Evolutionary conservation across 1,140 invertebrate genomes (phyloP).

Genomic region (Eurosta solidaginis): DNA sequence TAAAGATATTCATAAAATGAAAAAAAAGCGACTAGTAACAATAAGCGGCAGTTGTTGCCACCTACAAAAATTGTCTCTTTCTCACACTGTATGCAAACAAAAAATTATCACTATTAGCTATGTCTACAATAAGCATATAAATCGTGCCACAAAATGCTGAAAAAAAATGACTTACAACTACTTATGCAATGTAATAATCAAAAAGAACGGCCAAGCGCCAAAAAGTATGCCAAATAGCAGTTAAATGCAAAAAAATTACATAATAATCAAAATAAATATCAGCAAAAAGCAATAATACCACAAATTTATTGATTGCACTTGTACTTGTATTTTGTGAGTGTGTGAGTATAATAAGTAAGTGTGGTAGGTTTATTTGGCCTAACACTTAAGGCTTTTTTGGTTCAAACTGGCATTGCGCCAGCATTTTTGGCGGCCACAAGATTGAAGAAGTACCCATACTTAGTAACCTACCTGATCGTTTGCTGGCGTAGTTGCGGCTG

Average conservation of each 20-base stretch:
- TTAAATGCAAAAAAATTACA: neutral
- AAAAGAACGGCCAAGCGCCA: neutral
- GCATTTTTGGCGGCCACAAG: neutral
- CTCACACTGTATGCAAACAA: no score
- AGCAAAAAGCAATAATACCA: neutral
- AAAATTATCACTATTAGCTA: neutral
- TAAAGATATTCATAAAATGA: no score
- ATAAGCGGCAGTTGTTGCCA: neutral
- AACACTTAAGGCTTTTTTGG: neutral
- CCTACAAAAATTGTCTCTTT: neutral
- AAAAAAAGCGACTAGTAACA: no score
- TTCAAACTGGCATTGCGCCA: neutral
- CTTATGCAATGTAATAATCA: neutral
- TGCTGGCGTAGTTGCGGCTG: neutral
- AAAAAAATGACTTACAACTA: neutral
- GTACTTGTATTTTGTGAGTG: neutral
- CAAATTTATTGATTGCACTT: neutral
- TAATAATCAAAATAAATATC: neutral
- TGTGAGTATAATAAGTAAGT: neutral
- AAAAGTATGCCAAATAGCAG: neutral
- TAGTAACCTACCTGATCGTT: slow-evolving; percentile 26
- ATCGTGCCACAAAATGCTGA: neutral
- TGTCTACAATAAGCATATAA: neutral
- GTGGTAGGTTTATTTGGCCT: neutral
- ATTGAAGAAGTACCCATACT: no score